phyloP scores from a whole-genome alignment of 2,888 invertebrate genomes.

The Tetragonisca angustula region DNA sequence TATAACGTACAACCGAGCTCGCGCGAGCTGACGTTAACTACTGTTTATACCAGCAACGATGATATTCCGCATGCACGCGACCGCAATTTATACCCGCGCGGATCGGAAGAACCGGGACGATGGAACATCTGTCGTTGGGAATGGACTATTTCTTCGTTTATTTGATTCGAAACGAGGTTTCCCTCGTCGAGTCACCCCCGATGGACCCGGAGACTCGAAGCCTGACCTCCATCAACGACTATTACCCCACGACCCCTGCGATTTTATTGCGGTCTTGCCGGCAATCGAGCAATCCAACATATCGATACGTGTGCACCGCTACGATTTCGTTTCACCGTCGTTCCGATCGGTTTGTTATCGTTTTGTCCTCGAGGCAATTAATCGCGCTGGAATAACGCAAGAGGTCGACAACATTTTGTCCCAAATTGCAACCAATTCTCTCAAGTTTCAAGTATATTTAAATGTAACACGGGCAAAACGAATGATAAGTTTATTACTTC shows the following conservation, averaged over 20 bases:
- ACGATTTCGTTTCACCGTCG: background rate
- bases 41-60: slow-evolving; percentile 40
- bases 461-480: no score
- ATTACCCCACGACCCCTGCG: slow-evolving; percentile 36
- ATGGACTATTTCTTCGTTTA: slow-evolving; percentile 49
- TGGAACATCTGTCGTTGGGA: slow-evolving; percentile 20
- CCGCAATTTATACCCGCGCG: background rate
- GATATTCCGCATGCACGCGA: slow-evolving; percentile 21
- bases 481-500: no score
- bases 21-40: slow-evolving; percentile 24
- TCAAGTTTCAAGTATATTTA: no score
- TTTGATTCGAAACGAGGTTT: slow-evolving; percentile 50
- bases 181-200: background rate
- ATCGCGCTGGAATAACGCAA: no score
- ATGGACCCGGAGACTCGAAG: background rate
- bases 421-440: no score
- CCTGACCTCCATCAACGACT: slow-evolving; percentile 40
- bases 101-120: background rate
- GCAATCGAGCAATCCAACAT: slow-evolving; percentile 54
- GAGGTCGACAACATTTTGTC: no score
- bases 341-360: background rate
- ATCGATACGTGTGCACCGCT: slow-evolving; percentile 10
- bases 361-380: background rate
- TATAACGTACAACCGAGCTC: slow-evolving; percentile 11
- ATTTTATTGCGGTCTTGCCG: slow-evolving; percentile 49